These are phyloP conservation scores for Blastobasis adustella DNA, from an alignment of 2,888 invertebrate genomes.

Conservation along the genomic window DNA sequence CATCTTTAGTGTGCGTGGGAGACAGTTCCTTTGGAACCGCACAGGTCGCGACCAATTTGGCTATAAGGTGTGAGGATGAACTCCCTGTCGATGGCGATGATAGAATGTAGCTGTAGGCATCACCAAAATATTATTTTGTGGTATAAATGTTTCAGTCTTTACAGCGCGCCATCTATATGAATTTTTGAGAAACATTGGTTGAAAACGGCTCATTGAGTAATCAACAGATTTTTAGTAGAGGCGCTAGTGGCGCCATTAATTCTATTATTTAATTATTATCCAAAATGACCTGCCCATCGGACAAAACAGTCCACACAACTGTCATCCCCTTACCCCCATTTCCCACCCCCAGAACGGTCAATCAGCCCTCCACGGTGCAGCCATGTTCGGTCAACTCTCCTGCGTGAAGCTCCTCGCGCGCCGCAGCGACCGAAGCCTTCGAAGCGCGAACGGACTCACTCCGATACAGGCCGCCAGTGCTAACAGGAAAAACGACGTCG, in stretches of 20 bases:
- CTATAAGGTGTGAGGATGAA: too few species aligned
- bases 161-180: too few species aligned
- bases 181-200: too few species aligned
- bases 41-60: too few species aligned
- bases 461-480: constrained; percentile 77
- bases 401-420: constrained; percentile 85
- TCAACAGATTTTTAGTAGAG: background rate
- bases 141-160: too few species aligned
- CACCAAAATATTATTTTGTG: too few species aligned
- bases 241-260: background rate
- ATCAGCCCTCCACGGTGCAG: constrained; percentile 92
- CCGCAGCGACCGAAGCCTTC: constrained; percentile 80
- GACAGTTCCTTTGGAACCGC: too few species aligned
- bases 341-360: constrained; percentile 86
- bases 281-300: background rate
- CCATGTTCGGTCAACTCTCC: constrained; percentile 88
- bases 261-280: too few species aligned
- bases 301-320: too few species aligned
- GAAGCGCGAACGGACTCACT: constrained; percentile 74
- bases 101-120: too few species aligned
- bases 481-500: constrained; percentile 68
- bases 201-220: background rate
- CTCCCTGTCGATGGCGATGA: too few species aligned
- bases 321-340: background rate
- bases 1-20: too few species aligned